A percentile compares a stretch with the other conserved stretches of the same genome.
Conservation (phyloP, 2,113 vertebrate genomes). For the Furnarius figulus region DNA sequence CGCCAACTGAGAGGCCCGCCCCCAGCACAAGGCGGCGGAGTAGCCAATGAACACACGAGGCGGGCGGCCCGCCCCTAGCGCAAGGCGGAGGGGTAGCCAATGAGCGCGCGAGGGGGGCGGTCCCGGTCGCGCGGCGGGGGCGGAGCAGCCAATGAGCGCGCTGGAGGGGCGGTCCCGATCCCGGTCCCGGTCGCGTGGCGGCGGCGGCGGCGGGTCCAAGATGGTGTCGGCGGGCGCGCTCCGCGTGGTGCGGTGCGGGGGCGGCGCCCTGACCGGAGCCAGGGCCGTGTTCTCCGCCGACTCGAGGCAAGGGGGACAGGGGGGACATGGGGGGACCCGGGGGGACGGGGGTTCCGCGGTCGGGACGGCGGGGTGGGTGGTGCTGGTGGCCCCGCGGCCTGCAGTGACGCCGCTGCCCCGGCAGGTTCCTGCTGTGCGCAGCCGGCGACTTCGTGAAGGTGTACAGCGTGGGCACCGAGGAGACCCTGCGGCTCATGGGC, state of each 20-base stretch:
- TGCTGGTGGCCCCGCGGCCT: background rate
- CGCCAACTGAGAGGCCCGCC: too few relatives aligned
- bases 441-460: slow-evolving; percentile 90
- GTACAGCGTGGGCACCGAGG: slow-evolving; percentile 87
- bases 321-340: too few relatives aligned
- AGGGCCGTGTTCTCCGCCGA: slow-evolving; percentile 82
- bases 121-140: too few relatives aligned
- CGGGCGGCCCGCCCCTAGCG: too few relatives aligned
- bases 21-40: background rate
- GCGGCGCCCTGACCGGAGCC: slow-evolving; percentile 77
- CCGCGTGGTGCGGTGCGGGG: slow-evolving; percentile 90
- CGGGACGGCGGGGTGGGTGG: fast-evolving
- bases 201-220: too few relatives aligned
- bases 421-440: slow-evolving; percentile 86
- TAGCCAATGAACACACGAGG: background rate
- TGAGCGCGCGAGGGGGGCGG: too few relatives aligned
- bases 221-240: background rate
- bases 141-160: background rate
- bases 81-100: too few relatives aligned
- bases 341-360: fast-evolving
- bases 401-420: background rate
- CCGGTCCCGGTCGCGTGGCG: too few relatives aligned
- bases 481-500: slow-evolving; percentile 83
- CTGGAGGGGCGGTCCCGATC: too few relatives aligned
- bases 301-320: slow-evolving; percentile 68